A percentile compares a stretch with the other conserved stretches of the same genome.
These are phyloP conservation scores for Scaptomyza montana DNA, from an alignment of 1,140 invertebrate species.

Conservation along the genomic window DNA sequence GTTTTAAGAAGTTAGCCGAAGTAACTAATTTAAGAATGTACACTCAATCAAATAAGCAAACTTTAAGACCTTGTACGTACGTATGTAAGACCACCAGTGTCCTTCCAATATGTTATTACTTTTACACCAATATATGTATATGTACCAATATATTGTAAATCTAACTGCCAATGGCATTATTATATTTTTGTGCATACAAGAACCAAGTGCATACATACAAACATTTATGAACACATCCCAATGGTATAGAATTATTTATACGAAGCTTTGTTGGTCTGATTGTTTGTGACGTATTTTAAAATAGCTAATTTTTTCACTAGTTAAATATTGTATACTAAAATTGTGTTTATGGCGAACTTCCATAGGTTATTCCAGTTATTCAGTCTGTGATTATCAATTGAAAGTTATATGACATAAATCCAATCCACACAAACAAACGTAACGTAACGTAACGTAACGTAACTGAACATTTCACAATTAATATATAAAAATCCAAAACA, in stretches of 20 bases:
- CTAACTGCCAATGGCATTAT: constrained; percentile 66
- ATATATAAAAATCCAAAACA: constrained; percentile 41
- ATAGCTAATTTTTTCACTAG: constrained; percentile 74
- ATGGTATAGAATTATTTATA: constrained; percentile 53
- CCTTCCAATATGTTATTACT: constrained; percentile 60
- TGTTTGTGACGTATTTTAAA: constrained; percentile 54
- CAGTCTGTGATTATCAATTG: constrained; percentile 73
- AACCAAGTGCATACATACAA: constrained; percentile 20
- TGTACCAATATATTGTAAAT: constrained; percentile 35
- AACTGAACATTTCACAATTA: constrained; percentile 70
- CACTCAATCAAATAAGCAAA: constrained; percentile 21
- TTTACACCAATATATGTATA: constrained; percentile 42
- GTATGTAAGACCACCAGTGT: constrained; percentile 70
- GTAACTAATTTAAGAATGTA: constrained; percentile 16
- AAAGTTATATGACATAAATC: constrained; percentile 56
- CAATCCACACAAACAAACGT: constrained; percentile 47
- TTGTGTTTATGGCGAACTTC: constrained; percentile 43
- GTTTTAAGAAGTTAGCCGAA: constrained; percentile 60
- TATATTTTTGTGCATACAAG: constrained; percentile 34
- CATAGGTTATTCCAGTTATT: constrained; percentile 77
- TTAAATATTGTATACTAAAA: constrained; percentile 56
- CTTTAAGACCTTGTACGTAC: constrained; percentile 37
- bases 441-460: constrained; percentile 18
- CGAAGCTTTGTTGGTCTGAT: constrained; percentile 45
- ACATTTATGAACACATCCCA: constrained; percentile 12